These are phyloP conservation scores for Eristalis tenax DNA, from an alignment of 2,888 invertebrate genomes.

Conservation along the genomic window DNA sequence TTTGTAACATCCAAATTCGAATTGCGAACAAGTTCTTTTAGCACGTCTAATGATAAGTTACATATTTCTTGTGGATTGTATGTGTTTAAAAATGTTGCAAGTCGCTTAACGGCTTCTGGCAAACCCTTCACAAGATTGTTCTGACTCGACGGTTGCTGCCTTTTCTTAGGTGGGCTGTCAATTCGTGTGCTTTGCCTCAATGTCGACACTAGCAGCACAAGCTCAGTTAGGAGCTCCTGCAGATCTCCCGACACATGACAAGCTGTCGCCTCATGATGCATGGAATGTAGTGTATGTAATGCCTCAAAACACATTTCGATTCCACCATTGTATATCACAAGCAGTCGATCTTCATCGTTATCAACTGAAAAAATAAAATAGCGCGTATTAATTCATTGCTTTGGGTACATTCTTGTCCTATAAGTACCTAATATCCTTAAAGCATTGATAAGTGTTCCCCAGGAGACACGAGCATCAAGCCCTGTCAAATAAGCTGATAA, in stretches of 20 bases:
- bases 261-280: conserved; percentile 96
- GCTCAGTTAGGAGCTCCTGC: conserved; percentile 90
- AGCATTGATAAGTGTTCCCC: conserved; percentile 96
- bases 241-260: conserved; percentile 93
- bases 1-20: conserved; percentile 83
- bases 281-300: conserved; percentile 93
- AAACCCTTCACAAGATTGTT: conserved; percentile 88
- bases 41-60: conserved; percentile 88
- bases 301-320: conserved; percentile 88
- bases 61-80: conserved; percentile 94
- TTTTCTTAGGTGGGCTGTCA: conserved; percentile 79
- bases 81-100: conserved; percentile 93
- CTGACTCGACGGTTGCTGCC: conserved; percentile 78
- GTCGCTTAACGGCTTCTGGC: conserved; percentile 92
- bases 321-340: conserved; percentile 95
- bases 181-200: conserved; percentile 84
- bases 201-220: conserved; percentile 88
- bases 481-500: conserved; percentile 94
- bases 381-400: background rate
- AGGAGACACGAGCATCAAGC: conserved; percentile 94
- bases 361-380: conserved; percentile 84
- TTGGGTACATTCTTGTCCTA: background rate
- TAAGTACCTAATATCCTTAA: conserved; percentile 87
- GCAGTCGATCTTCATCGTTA: conserved; percentile 92
- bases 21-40: conserved; percentile 80